A percentile compares a stretch with the other conserved stretches of the same genome.
These are phyloP conservation scores for Cyrtodaria siliqua DNA, from an alignment of 2,888 invertebrate species.

Conservation along the genomic window DNA sequence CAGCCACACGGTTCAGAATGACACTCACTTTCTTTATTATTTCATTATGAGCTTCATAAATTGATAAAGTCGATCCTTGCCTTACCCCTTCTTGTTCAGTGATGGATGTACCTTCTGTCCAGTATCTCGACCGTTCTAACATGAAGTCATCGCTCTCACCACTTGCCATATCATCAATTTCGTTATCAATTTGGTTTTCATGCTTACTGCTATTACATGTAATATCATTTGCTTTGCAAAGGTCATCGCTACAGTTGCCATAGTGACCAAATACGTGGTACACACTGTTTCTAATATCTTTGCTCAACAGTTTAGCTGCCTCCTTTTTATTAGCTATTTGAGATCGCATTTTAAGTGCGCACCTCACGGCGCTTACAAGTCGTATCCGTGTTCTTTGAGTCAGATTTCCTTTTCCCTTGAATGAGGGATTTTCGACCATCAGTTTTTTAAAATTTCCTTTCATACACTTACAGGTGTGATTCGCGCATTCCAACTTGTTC, in stretches of 20 bases:
- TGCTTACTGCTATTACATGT: no score
- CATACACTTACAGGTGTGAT: conserved; percentile 43
- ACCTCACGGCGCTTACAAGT: no score
- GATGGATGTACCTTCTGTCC: no score
- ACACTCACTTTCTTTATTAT: no score
- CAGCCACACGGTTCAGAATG: conserved; percentile 7
- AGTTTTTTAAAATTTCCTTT: conserved; percentile 33
- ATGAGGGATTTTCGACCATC: conserved; percentile 13
- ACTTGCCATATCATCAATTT: no score
- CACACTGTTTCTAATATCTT: conserved; percentile 36
- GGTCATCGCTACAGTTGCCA: neutral
- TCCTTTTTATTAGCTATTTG: conserved; percentile 9
- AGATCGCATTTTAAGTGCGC: conserved; percentile 30
- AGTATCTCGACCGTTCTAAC: no score
- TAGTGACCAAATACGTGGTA: conserved; percentile 36
- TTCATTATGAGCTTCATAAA: no score
- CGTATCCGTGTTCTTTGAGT: no score
- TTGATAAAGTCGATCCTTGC: conserved; percentile 12
- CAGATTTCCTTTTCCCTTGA: no score
- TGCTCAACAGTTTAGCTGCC: neutral
- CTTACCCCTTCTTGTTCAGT: no score
- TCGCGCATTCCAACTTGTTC: conserved; percentile 49
- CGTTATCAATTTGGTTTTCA: no score
- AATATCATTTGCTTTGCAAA: conserved; percentile 3
- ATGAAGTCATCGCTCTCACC: conserved; percentile 4